Percentiles rank a stretch among this genome's conserved stretches.
Evolutionary conservation across 2,113 vertebrate genomes (phyloP).

Genomic region (Miniopterus natalensis): DNA sequence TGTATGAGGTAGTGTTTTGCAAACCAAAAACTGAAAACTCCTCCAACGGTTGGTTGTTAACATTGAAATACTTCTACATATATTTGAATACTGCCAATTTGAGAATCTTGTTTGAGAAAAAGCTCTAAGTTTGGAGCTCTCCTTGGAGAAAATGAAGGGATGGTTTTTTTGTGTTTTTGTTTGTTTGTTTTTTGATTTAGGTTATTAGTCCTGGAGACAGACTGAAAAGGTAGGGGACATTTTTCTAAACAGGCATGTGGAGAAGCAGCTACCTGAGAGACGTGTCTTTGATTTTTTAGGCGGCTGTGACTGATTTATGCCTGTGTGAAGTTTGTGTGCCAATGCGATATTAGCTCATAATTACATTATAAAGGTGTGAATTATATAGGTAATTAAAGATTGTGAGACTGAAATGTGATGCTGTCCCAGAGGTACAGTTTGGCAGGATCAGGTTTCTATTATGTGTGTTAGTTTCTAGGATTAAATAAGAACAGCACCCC

Average conservation of each 20-base stretch:
- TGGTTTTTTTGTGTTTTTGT: background rate
- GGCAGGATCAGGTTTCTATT: background rate
- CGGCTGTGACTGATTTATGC: background rate
- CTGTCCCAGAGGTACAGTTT: background rate
- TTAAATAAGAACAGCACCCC: background rate
- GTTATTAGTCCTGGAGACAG: background rate
- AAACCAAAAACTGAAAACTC: background rate
- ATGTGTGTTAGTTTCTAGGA: background rate
- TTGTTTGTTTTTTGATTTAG: background rate
- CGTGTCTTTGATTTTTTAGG: background rate
- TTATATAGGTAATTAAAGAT: background rate
- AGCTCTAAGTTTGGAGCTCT: background rate
- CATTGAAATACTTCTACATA: background rate
- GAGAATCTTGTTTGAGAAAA: background rate
- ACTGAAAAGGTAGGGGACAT: background rate
- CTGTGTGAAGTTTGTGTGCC: background rate
- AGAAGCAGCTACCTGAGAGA: background rate
- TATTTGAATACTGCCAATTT: background rate
- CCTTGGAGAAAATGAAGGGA: background rate
- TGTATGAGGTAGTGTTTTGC: background rate
- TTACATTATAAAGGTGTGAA: background rate
- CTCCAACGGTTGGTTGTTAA: background rate
- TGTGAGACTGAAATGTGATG: background rate
- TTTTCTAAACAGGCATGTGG: background rate
- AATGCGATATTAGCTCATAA: conserved; percentile 11